phyloP scores from a whole-genome alignment of 2,888 invertebrate genomes.

The Cepaea hortensis region DNA sequence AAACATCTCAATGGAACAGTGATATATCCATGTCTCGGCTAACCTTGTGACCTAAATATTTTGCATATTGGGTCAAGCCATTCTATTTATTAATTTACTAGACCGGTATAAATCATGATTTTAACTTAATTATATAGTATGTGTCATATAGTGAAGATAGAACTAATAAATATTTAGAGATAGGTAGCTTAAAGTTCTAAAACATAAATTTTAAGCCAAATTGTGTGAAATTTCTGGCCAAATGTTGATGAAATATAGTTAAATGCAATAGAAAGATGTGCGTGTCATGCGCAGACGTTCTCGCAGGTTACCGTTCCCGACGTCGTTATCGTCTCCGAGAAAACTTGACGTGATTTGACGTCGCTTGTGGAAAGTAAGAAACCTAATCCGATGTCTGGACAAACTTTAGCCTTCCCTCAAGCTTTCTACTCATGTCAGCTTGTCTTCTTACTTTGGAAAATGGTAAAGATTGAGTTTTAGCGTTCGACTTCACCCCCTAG shows the following conservation, averaged over 20 bases:
- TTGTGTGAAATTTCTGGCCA: too few relatives aligned
- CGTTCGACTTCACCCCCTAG: slow-evolving; percentile 2
- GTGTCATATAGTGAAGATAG: too few relatives aligned
- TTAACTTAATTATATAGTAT: too few relatives aligned
- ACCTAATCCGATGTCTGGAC: slow-evolving; percentile 44
- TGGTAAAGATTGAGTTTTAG: slow-evolving; percentile 38
- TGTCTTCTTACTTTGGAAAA: slow-evolving; percentile 32
- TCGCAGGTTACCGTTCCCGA: slow-evolving; percentile 72
- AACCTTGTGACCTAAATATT: too few relatives aligned
- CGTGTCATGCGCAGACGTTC: slow-evolving; percentile 71
- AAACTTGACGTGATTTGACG: slow-evolving; percentile 72
- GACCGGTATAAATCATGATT: too few relatives aligned
- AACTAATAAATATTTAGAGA: too few relatives aligned
- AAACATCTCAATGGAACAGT: background rate
- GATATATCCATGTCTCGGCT: too few relatives aligned
- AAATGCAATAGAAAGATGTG: slow-evolving; percentile 5
- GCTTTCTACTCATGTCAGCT: slow-evolving; percentile 35
- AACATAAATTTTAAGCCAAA: too few relatives aligned
- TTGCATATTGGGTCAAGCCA: too few relatives aligned
- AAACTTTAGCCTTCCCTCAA: slow-evolving; percentile 33
- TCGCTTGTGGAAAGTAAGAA: slow-evolving; percentile 55
- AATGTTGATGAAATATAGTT: too few relatives aligned
- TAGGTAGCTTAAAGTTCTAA: too few relatives aligned
- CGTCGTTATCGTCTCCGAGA: slow-evolving; percentile 74
- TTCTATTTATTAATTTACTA: too few relatives aligned